Evolutionary conservation across 2,113 vertebrate genomes (phyloP).

Genomic region (Microcebus jonahi): DNA sequence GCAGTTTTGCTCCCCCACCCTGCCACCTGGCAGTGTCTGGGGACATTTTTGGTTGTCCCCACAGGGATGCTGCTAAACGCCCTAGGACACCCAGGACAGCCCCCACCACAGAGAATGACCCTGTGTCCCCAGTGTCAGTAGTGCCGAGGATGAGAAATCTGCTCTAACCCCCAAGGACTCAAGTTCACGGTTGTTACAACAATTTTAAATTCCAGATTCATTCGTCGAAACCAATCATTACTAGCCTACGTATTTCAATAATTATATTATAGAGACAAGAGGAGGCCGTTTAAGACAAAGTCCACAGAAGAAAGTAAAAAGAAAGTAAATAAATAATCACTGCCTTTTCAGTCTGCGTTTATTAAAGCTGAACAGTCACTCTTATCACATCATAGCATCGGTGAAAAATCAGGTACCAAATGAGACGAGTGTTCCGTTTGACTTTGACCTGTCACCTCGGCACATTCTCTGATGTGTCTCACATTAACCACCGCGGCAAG

Average conservation of each 20-base stretch:
- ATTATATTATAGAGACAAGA: background rate
- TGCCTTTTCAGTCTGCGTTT: background rate
- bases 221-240: background rate
- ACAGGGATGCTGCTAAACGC: too few relatives aligned
- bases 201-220: background rate
- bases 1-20: too few relatives aligned
- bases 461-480: background rate
- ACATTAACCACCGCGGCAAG: background rate
- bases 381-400: background rate
- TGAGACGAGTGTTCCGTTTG: background rate
- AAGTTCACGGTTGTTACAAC: background rate
- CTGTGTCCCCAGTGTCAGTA: fast-evolving
- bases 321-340: background rate
- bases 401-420: background rate
- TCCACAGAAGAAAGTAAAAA: background rate
- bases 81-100: background rate
- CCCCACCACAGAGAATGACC: fast-evolving
- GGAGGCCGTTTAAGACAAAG: background rate
- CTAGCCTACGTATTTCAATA: background rate
- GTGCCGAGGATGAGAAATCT: background rate
- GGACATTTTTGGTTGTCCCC: background rate
- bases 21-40: background rate
- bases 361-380: background rate
- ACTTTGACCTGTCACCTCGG: background rate
- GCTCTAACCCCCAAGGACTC: background rate